Base-by-base conservation (phyloP, 2,797 vertebrate species). In the Melopsittacus undulatus region DNA sequence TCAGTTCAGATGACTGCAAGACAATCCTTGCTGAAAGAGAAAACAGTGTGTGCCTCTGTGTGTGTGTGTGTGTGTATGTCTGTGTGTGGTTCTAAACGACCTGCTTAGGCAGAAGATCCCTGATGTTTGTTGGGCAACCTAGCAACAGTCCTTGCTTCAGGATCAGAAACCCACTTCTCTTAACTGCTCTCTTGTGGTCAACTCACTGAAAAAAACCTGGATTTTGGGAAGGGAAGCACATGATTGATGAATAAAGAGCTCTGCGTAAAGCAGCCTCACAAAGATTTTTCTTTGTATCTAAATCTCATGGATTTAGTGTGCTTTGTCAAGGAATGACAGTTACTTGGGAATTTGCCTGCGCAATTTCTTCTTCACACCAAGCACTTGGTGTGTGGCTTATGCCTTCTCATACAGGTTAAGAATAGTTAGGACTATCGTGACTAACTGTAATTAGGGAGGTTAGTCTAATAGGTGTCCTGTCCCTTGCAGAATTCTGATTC, bases 261-360 rank as follows among this genome's bases (percentile, higher is more conserved):
- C 90, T 9, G 3, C 32, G 2, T 66, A 69, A 95, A 82, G 87
- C 90, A 89, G 70, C 15, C 13, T 86, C 72, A 67, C 48, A 88
- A 40, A 67, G 82, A 73, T 92, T 90, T 90, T 88, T 70, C 63
- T 90, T 51, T 70, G 77, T 80, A 83, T 68, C 83, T 87, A 48
- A 82, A 89, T 90, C 95, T 94, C 64, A 32, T 52, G 69, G 94
- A 92, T 95, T 88, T 94, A 94, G 77, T 87, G 72, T 82, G 70
- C 45, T 92, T 74, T 84, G 64, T 82, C 63, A 77, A 80, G 61
- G 75, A 95, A 40, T 5, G 5, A 70, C 79, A 94, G 52, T 54
- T 89, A 62, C 52, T 76, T 79, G 70, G 74, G 66, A 61, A 75
- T 83, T 77, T 75, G 42, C 86, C 86, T 87, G 57, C 75, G 68